These are phyloP conservation scores for Centropyge bicolor DNA, from an alignment of 2,797 vertebrate genomes.

Conservation along the genomic window DNA sequence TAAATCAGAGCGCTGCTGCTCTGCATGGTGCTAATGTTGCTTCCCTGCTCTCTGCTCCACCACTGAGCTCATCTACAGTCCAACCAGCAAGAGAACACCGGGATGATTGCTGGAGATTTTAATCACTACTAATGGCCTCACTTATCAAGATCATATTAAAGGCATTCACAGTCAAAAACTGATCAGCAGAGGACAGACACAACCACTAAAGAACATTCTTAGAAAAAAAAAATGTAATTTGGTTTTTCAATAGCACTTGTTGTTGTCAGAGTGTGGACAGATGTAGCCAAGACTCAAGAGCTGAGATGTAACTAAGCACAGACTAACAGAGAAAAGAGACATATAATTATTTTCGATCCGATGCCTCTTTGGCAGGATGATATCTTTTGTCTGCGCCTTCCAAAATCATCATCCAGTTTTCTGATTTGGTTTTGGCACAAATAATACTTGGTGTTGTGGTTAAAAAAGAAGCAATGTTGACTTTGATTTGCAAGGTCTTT, in stretches of 20 bases:
- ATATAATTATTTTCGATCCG: neutral
- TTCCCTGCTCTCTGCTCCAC: constrained; percentile 56
- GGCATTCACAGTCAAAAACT: constrained; percentile 45
- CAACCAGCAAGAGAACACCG: constrained; percentile 64
- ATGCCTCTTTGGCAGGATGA: neutral
- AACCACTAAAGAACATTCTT: too few species aligned
- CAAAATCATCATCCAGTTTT: neutral
- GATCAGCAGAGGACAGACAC: neutral
- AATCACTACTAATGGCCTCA: constrained; percentile 74
- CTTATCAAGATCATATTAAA: constrained; percentile 71
- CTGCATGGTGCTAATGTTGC: constrained; percentile 77
- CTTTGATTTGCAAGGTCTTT: neutral
- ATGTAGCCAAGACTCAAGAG: neutral
- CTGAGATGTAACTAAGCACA: neutral
- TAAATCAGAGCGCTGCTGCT: constrained; percentile 79
- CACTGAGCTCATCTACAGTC: constrained; percentile 70
- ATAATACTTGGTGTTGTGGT: neutral
- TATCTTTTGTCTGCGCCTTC: neutral
- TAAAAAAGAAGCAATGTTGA: neutral
- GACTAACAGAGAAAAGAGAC: neutral
- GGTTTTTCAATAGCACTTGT: neutral
- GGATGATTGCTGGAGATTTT: constrained; percentile 67
- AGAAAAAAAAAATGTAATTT: neutral
- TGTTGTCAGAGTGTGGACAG: neutral
- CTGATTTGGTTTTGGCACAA: neutral